phyloP scores from a whole-genome alignment of 2,888 invertebrate genomes.

The Acronicta psi region DNA sequence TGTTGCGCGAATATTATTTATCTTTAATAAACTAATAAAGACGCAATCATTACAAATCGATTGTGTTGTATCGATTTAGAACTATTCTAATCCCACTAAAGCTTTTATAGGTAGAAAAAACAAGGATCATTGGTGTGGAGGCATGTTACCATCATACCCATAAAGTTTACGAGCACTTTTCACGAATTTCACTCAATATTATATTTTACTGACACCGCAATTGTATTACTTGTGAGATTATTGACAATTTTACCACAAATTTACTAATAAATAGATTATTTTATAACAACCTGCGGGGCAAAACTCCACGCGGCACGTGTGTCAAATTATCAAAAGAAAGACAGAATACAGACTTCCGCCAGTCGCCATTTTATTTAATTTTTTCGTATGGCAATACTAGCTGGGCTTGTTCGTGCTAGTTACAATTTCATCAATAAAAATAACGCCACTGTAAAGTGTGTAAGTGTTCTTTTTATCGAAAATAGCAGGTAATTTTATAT shows the following conservation, averaged over 20 bases:
- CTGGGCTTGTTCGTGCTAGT: constrained; percentile 10
- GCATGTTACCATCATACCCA: constrained; percentile 68
- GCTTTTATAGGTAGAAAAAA: constrained; percentile 44
- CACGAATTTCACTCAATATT: constrained; percentile 68
- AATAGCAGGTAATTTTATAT: no score
- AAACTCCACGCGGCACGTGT: constrained; percentile 89
- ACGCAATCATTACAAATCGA: neutral
- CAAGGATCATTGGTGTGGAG: constrained; percentile 60
- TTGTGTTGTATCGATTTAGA: neutral
- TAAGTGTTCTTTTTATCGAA: no score
- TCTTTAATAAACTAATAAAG: constrained; percentile 1
- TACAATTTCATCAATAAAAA: neutral
- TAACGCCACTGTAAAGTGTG: no score
- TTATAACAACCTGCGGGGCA: constrained; percentile 84
- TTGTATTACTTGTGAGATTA: constrained; percentile 56
- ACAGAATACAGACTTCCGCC: constrained; percentile 80
- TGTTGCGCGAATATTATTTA: constrained; percentile 36
- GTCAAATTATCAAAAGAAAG: constrained; percentile 87
- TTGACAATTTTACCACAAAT: constrained; percentile 63
- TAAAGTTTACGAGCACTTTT: constrained; percentile 63
- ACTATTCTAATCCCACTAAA: constrained; percentile 6
- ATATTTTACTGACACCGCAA: constrained; percentile 66
- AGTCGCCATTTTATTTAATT: constrained; percentile 74
- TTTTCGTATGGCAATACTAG: constrained; percentile 69
- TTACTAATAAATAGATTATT: constrained; percentile 69